A percentile compares a stretch with the other conserved stretches of the same genome.
Evolutionary conservation across 2,113 vertebrate genomes (phyloP).

Genomic region (Gadus macrocephalus): DNA sequence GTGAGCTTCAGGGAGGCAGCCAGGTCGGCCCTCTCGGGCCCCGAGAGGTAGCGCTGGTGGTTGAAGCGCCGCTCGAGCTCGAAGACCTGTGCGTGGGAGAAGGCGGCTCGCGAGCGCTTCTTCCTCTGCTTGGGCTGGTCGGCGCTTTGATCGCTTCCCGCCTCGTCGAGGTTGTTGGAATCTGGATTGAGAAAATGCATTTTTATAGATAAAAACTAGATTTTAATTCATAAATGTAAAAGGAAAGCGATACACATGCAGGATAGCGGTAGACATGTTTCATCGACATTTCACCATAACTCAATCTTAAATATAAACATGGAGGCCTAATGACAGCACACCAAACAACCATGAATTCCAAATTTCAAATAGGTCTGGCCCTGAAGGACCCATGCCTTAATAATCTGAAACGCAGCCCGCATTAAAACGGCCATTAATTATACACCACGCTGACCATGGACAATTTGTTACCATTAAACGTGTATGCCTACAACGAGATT

Average conservation of each 20-base stretch:
- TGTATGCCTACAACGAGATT: too few species aligned
- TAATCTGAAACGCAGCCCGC: too few species aligned
- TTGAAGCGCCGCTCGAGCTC: constrained; percentile 98
- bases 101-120: constrained; percentile 95
- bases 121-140: constrained; percentile 89
- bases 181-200: constrained; percentile 46
- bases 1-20: constrained; percentile 96
- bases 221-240: not conserved
- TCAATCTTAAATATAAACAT: not conserved
- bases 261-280: not conserved
- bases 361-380: not conserved
- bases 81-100: constrained; percentile 98
- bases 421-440: too few species aligned
- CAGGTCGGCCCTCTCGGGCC: constrained; percentile 93
- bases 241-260: not conserved
- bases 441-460: too few species aligned
- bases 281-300: not conserved
- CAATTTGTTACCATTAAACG: too few species aligned
- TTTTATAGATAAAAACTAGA: not conserved
- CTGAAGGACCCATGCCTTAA: too few species aligned
- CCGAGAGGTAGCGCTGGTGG: constrained; percentile 96
- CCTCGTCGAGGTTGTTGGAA: constrained; percentile 61
- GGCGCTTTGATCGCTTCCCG: constrained; percentile 53
- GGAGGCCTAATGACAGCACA: not conserved
- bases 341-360: not conserved